Evolutionary conservation across 2,888 invertebrate species (phyloP).

Genomic region (Minunthozetes semirufus): DNA sequence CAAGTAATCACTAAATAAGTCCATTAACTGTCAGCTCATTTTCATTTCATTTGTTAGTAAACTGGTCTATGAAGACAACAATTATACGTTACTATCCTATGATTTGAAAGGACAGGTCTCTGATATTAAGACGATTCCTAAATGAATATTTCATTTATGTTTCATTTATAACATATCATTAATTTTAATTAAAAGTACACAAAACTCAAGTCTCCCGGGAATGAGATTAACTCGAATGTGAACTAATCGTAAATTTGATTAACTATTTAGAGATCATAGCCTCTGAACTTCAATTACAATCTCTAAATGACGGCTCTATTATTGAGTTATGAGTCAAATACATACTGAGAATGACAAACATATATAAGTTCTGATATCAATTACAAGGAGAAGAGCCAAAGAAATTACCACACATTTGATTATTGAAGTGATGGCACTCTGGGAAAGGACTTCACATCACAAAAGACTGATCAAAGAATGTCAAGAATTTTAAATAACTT

Average conservation of each 20-base stretch:
- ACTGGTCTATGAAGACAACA: no score
- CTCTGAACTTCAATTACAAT: background rate
- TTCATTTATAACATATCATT: background rate
- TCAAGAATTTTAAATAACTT: no score
- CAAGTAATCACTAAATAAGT: background rate
- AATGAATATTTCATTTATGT: background rate
- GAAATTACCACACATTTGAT: no score
- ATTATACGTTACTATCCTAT: no score
- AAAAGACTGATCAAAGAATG: no score
- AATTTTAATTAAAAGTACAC: constrained; percentile 10
- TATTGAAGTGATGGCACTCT: background rate
- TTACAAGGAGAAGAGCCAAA: no score
- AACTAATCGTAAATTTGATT: constrained; percentile 3
- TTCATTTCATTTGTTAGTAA: background rate
- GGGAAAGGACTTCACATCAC: no score
- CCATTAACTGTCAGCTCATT: background rate
- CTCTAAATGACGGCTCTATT: background rate
- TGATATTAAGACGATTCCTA: no score
- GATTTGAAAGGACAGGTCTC: no score
- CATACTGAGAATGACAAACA: background rate
- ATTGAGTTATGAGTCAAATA: background rate
- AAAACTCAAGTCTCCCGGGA: background rate
- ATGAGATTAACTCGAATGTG: background rate
- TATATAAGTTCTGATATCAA: no score
- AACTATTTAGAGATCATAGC: background rate